These are phyloP conservation scores for Rhinella marina DNA, from an alignment of 2,797 vertebrate genomes.

Conservation along the genomic window DNA sequence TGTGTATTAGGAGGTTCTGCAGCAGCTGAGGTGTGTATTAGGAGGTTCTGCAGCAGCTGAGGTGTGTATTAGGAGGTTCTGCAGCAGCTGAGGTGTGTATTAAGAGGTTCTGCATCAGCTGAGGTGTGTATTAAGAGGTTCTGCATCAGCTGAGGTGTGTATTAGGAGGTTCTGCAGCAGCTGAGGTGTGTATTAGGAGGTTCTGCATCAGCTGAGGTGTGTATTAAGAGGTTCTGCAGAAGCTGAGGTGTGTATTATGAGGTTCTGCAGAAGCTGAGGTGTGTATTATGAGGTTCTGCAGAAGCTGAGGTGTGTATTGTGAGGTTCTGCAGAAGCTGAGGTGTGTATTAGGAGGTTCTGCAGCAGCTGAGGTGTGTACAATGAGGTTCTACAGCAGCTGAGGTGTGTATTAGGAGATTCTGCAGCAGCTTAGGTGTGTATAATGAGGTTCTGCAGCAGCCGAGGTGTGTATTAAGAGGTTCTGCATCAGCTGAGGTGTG, in stretches of 20 bases:
- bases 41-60: conserved; percentile 1
- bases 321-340: too few species aligned
- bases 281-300: neutral
- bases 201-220: neutral
- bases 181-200: neutral
- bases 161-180: neutral
- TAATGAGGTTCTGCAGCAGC: neutral
- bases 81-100: neutral
- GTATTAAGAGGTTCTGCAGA: neutral
- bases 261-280: neutral
- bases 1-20: neutral
- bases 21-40: neutral
- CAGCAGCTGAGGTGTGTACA: too few species aligned
- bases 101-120: neutral
- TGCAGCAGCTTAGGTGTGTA: conserved; percentile 5
- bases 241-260: neutral
- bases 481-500: neutral
- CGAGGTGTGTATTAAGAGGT: neutral
- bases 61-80: neutral
- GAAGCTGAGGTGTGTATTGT: too few species aligned
- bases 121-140: neutral
- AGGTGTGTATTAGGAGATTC: too few species aligned
- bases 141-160: neutral
- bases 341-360: too few species aligned
- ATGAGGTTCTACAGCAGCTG: neutral